phyloP scores from a whole-genome alignment of 2,113 vertebrate genomes.

The Hemiscyllium ocellatum region DNA sequence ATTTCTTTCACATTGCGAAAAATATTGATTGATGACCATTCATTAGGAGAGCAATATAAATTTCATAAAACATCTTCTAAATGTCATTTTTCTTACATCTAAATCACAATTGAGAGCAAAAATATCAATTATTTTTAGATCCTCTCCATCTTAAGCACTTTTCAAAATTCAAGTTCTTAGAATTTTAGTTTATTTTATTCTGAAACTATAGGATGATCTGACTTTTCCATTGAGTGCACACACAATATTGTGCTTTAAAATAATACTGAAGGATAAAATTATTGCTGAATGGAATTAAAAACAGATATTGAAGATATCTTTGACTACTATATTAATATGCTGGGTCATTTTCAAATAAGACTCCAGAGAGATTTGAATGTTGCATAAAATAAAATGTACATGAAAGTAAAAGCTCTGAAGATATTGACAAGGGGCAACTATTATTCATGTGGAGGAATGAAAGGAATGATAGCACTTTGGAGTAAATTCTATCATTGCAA shows the following conservation, averaged over 20 bases:
- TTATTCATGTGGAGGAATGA: neutral
- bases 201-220: neutral
- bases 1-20: neutral
- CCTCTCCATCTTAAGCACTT: neutral
- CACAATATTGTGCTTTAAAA: neutral
- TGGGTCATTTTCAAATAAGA: neutral
- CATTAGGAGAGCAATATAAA: neutral
- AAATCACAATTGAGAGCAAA: neutral
- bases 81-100: neutral
- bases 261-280: neutral
- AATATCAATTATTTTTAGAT: neutral
- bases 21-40: neutral
- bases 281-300: neutral
- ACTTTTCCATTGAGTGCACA: neutral
- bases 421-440: neutral
- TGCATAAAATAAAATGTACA: neutral
- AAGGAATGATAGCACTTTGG: neutral
- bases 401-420: neutral
- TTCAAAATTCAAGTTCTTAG: neutral
- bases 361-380: neutral
- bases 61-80: neutral
- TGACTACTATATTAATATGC: neutral
- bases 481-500: neutral
- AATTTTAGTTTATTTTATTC: neutral
- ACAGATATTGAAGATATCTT: neutral